Base-by-base conservation (phyloP, 35 echinoderm and acorn worm genomes). In the Apostichopus parvimensis region DNA sequence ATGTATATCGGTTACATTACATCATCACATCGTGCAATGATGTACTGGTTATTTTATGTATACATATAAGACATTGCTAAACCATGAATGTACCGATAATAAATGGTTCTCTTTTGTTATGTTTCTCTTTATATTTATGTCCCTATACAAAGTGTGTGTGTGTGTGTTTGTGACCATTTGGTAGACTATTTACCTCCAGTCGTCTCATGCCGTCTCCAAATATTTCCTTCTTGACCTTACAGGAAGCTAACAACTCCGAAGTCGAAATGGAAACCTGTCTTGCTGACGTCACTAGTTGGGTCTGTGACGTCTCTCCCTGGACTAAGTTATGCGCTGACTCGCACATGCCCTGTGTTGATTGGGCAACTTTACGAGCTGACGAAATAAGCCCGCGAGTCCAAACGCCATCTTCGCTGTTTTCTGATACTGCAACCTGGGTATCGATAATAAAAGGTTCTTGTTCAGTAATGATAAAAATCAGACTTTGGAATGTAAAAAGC, bases 181-280 rank as follows among this genome's bases (percentile, higher is more conserved):
- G 34, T 55, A 54, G 24, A 4, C 8, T 55, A 88, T 23, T 4
- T 73, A 88, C 86, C 86, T 88, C 86, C 22, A 88, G 57, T 88
- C 86, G 57, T 88, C 17, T 53, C 86, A 88, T 88, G 8, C 86
- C 86, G 45, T 71, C 62, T 66, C 86, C 86, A 73, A 88, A 88
- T 58, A 88, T 88, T 17, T 88, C 86, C 7, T 88, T 58, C 86
- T 88, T 88, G 11, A 64, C 64, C 62, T 88, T 88, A 88, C 86
- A 88, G 18, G 86, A 52, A 12, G n/a, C 45, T 8, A 88, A 45
- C 57, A 88, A 64, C 5, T 88, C 86, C n/a, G 86, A 2, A n/a
- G 86, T 88, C 11, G 86, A 68, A 54, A 45, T 25, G 4, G 86
- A 88, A 13, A 88, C 86, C 61, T 88, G 60, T 88, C 86, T 58